Evolutionary conservation across 2,888 invertebrate species (phyloP), one percentile per base, ranked within the genome.

Genomic region (Diarsia mendica): DNA sequence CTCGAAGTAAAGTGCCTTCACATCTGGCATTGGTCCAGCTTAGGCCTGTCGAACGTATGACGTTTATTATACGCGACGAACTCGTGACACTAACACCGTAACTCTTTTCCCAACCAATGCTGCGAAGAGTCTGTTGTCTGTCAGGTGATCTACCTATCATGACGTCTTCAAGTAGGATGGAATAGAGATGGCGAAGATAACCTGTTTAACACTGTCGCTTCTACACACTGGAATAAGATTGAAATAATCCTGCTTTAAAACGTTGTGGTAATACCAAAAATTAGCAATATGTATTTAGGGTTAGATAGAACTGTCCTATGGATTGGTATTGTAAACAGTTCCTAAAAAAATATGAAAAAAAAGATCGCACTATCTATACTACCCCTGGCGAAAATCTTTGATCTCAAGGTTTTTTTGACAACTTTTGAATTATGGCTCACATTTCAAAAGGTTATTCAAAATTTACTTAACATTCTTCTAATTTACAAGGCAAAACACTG

Each of bases 21-120:
- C 13, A n/a, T 60, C 60, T 76, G 75, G 72, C 75, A 23, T 46
- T n/a, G 10, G 51, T 79, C 75, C 75, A 76, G 75, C 15, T 13
- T 33, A 75, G 33, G 71, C 44, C 58, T 13, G 28, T 48, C 20
- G 39, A 58, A 77, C 1, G 49, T 60, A 39, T 66, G 15, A 51
- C 23, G 39, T n/a, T n/a, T n/a, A n/a, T n/a, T n/a, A n/a, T 18
- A 15, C 2, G 20, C 13, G 55, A 13, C 71, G 58, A 15, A 39
- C 39, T 0, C 6, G 46, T 3, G 51, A 61, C 23, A 1, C 15
- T 51, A 46, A 53, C 6, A 33, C 23, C 13, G 44, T 15, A 23
- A 44, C 1, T 63, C 58, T 58, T 28, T 28, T 9, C 18, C 3
- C 28, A 9, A 18, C 15, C 18, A 28, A 44, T n/a, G 39, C 13